phyloP scores from a whole-genome alignment of 2,797 vertebrate species.

The Thripadectes ignobilis region DNA sequence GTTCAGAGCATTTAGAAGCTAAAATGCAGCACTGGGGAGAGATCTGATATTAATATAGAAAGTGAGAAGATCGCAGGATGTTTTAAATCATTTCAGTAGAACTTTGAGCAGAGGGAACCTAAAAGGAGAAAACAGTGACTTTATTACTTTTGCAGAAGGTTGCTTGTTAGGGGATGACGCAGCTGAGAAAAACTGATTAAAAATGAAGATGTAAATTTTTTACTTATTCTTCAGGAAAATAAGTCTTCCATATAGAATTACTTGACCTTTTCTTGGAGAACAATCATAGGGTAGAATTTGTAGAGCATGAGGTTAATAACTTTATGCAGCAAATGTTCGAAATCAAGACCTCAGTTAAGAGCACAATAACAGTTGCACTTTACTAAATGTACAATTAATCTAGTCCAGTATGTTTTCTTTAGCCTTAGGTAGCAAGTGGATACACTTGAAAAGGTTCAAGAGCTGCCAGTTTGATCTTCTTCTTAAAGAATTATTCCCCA shows the following conservation, averaged over 20 bases:
- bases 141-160: not conserved
- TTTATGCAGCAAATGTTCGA: not conserved
- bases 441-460: not conserved
- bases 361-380: not conserved
- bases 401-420: not conserved
- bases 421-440: not conserved
- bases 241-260: not conserved
- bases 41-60: not conserved
- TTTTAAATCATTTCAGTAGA: not conserved
- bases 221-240: not conserved
- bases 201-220: not conserved
- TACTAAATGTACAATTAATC: not conserved
- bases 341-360: not conserved
- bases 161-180: not conserved
- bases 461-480: not conserved
- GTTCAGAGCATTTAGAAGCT: not conserved
- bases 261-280: not conserved
- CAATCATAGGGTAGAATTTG: not conserved
- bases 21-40: not conserved
- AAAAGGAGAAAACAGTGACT: not conserved
- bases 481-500: not conserved
- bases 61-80: not conserved
- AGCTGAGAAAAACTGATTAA: not conserved
- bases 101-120: not conserved
- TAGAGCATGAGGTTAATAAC: not conserved